Evolutionary conservation across 2,113 vertebrate species (phyloP).

Genomic region (Chrysochloris asiatica): DNA sequence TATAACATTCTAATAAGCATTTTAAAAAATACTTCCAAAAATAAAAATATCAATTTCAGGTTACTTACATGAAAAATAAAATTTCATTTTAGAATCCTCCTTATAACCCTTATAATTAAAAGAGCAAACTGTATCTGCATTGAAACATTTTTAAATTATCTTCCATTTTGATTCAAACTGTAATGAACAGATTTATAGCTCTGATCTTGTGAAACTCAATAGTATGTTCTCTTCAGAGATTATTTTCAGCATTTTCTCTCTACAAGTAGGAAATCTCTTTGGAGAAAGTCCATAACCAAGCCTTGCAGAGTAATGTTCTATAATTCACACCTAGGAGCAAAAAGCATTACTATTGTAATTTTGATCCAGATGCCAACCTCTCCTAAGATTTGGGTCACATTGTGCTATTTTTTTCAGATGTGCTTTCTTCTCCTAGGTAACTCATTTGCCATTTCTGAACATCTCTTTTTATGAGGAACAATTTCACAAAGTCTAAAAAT

Average conservation of each 20-base stretch:
- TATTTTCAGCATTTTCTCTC: background rate
- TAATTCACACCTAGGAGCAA: background rate
- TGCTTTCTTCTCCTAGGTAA: constrained; percentile 27
- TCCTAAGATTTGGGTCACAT: background rate
- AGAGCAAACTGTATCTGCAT: background rate
- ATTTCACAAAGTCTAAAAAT: background rate
- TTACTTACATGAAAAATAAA: constrained; percentile 31
- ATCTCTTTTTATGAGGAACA: background rate
- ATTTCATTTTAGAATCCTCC: background rate
- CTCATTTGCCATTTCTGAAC: constrained; percentile 15
- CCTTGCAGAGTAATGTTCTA: background rate
- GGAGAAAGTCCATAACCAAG: background rate
- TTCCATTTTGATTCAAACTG: background rate
- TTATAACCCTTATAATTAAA: background rate
- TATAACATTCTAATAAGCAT: constrained; percentile 17
- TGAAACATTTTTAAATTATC: background rate
- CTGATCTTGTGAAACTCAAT: background rate
- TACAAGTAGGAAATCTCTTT: background rate
- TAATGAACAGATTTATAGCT: background rate
- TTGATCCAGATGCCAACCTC: background rate
- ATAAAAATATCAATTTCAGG: constrained; percentile 38
- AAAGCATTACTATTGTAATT: background rate
- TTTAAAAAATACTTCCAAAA: constrained; percentile 46
- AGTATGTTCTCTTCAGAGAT: background rate
- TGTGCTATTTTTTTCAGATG: background rate